phyloP scores from a whole-genome alignment of 2,113 vertebrate species.

The Dolichotis patagonum region DNA sequence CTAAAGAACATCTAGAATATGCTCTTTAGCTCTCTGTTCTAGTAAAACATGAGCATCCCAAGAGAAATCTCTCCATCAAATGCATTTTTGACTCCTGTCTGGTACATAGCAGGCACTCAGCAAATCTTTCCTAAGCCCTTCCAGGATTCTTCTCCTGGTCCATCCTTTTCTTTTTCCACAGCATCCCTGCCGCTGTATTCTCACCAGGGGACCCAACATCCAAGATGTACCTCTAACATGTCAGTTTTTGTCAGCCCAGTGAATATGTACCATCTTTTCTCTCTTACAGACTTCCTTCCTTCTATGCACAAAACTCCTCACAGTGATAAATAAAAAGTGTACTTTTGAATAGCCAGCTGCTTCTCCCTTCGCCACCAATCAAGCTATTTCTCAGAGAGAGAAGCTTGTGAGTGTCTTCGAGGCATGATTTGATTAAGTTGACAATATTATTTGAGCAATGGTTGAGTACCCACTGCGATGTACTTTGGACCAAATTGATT shows the following conservation, averaged over 20 bases:
- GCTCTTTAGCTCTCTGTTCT: not conserved
- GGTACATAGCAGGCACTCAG: not conserved
- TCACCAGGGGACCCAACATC: not conserved
- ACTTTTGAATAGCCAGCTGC: conserved; percentile 73
- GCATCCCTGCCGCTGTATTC: not conserved
- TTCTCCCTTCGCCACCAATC: conserved; percentile 84
- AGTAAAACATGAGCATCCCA: not conserved
- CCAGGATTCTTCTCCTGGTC: not conserved
- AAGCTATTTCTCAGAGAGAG: conserved; percentile 84
- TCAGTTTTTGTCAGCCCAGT: not conserved
- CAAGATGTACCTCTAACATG: rapidly evolving
- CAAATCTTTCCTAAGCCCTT: not conserved
- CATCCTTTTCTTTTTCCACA: not conserved
- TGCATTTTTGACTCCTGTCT: not conserved
- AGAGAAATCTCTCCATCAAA: not conserved
- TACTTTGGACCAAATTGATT: conserved; percentile 92
- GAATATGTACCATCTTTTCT: not conserved
- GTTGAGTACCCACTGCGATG: conserved; percentile 88
- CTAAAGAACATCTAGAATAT: rapidly evolving
- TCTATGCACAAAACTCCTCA: not conserved
- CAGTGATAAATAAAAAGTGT: conserved; percentile 71
- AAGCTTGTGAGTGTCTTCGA: conserved; percentile 86
- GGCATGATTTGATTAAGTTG: conserved; percentile 91
- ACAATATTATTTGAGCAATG: conserved; percentile 89
- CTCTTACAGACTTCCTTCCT: not conserved